Evolutionary conservation across 2,797 vertebrate species (phyloP), one percentile per base, ranked within the genome.

Genomic region (Phrynocephalus guinanensis): DNA sequence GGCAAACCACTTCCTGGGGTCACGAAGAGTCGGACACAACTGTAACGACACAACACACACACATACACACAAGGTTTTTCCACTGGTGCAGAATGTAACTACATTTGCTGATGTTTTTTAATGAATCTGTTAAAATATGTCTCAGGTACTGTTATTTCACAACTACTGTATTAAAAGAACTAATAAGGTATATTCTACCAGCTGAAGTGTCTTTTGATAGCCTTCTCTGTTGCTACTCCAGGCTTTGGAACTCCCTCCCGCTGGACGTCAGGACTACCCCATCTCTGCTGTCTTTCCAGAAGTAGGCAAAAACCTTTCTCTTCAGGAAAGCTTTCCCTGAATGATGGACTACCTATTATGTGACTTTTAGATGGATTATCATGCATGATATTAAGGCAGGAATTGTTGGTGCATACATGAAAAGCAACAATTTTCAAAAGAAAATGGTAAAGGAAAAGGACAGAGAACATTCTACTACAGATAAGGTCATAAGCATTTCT

Each of bases 401-500:
- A 30, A 50, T 4, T 44, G 38, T 44, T 44, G 20, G 60, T 30
- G 6, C 7, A 76, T 48, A 30, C 33, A 50, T 30, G 33, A 70
- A 38, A 76, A 82, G 63, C 22, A 76, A 52, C 50, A 79, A 1
- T 72, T 44, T 72, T 33, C 15, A 63, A 86, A 16, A 84, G 28
- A 30, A 77, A 80, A 82, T 48, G 1, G 22, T 0, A 0, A 28
- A 5, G 38, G 30, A 38, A n/a, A 84, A 13, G 60, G n/a, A n/a
- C 60, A 71, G 24, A 75, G 7, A 82, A 44, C 11, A 77, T 78
- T 82, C 16, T 87, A 76, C 48, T 48, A 87, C 0, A 1, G 81
- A 68, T 67, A 26, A 13, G 48, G n/a, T 30, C 76, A 44, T 70
- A 75, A 83, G 87, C 83, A 5, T 82, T 73, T 93, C 33, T 83